phyloP scores from a whole-genome alignment of 1,140 invertebrate genomes.

The Caerostris extrusa region DNA sequence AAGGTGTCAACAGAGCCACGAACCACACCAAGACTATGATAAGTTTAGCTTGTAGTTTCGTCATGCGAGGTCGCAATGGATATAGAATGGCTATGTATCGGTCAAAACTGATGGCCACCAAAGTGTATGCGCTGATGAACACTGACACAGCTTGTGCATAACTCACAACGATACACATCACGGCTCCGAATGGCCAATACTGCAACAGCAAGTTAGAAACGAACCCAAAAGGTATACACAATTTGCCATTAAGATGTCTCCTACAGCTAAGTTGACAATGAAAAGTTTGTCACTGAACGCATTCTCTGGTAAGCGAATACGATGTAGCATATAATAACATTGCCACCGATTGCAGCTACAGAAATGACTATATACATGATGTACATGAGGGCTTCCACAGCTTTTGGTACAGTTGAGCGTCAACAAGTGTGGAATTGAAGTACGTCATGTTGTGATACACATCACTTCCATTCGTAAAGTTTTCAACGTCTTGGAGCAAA shows the following conservation, averaged over 20 bases:
- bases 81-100: slow-evolving; percentile 94
- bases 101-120: slow-evolving; percentile 92
- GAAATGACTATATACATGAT: slow-evolving; percentile 89
- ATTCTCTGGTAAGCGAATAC: slow-evolving; percentile 89
- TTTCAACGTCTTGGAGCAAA: not conserved
- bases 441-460: not conserved
- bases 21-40: slow-evolving; percentile 89
- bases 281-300: slow-evolving; percentile 94
- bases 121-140: slow-evolving; percentile 90
- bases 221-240: slow-evolving; percentile 94
- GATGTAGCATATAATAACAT: slow-evolving; percentile 91
- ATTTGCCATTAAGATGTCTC: slow-evolving; percentile 91
- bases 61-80: slow-evolving; percentile 90
- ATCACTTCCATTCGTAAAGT: not conserved
- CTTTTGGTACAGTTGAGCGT: slow-evolving; percentile 55
- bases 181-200: slow-evolving; percentile 91
- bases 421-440: not conserved
- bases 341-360: slow-evolving; percentile 88
- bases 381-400: slow-evolving; percentile 84
- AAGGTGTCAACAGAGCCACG: slow-evolving; percentile 89
- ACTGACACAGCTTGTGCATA: slow-evolving; percentile 84
- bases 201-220: slow-evolving; percentile 88
- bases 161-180: slow-evolving; percentile 89
- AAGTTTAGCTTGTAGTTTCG: slow-evolving; percentile 87
- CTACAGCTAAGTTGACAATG: slow-evolving; percentile 88